These are phyloP conservation scores for Eristalinus sepulchralis DNA, from an alignment of 2,888 invertebrate genomes.

Conservation along the genomic window DNA sequence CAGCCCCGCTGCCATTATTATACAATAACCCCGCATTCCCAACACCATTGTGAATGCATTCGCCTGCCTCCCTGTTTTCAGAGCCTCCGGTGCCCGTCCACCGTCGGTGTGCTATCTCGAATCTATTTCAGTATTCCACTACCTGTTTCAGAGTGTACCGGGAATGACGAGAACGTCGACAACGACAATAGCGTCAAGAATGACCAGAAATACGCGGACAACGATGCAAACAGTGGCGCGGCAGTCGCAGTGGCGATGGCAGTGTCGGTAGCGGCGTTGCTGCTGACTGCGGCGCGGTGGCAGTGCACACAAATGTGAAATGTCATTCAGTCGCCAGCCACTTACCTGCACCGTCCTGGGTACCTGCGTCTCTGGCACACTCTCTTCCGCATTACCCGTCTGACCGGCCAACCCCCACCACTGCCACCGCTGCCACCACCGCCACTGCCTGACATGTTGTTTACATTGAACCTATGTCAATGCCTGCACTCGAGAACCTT, in stretches of 20 bases:
- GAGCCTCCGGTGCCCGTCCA: not conserved
- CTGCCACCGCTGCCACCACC: not conserved
- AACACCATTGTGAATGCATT: not conserved
- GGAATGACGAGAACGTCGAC: not conserved
- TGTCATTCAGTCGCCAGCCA: slow-evolving; percentile 39
- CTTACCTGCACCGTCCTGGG: not conserved
- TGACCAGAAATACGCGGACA: not conserved
- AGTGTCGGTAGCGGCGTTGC: not conserved
- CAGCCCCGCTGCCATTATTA: not conserved
- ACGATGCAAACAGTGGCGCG: not conserved
- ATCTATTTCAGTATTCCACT: slow-evolving; percentile 35
- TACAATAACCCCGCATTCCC: not conserved
- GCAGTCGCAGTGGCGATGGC: not conserved
- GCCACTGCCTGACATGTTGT: slow-evolving; percentile 28
- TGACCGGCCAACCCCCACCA: too few species aligned
- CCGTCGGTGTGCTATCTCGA: not conserved
- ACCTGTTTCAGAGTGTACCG: slow-evolving; percentile 42
- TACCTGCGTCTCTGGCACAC: not conserved
- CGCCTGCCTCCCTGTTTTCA: not conserved
- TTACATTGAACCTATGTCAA: slow-evolving; percentile 58
- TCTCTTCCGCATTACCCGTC: not conserved
- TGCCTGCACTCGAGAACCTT: slow-evolving; percentile 41
- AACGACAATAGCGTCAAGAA: too few species aligned
- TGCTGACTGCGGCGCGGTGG: not conserved
- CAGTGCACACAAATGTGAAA: slow-evolving; percentile 26